Conservation (phyloP, 1,140 invertebrate genomes). For the Hypothenemus hampei region DNA sequence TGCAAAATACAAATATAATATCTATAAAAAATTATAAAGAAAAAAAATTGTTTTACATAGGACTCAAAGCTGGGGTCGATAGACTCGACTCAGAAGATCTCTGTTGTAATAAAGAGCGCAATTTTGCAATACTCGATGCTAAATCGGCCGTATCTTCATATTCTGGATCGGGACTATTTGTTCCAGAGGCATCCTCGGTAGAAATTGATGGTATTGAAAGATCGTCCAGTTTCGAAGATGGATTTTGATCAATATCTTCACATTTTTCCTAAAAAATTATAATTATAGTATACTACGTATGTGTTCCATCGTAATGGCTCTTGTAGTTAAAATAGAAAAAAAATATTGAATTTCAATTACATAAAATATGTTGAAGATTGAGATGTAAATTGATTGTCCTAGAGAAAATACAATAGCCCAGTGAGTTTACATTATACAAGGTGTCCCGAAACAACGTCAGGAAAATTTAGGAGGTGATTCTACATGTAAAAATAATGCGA, state of each 20-base stretch:
- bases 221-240: constrained; percentile 6
- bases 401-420: no score
- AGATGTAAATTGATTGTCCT: no score
- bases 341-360: no score
- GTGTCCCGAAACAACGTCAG: no score
- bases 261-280: no score
- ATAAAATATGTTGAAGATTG: no score
- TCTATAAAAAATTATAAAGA: neutral
- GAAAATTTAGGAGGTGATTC: no score
- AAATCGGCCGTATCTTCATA: constrained; percentile 69
- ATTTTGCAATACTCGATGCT: constrained; percentile 66
- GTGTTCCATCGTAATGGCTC: no score
- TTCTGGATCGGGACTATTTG: constrained; percentile 55
- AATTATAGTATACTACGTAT: no score
- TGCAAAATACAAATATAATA: constrained; percentile 11
- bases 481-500: no score
- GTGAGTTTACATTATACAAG: no score
- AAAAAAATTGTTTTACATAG: constrained; percentile 34
- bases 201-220: constrained; percentile 30
- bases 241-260: neutral
- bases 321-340: no score
- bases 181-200: constrained; percentile 23
- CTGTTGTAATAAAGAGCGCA: constrained; percentile 60
- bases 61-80: constrained; percentile 43
- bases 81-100: constrained; percentile 50